These are phyloP conservation scores for Odontesthes bonariensis DNA, from an alignment of 2,113 vertebrate genomes.

Conservation along the genomic window DNA sequence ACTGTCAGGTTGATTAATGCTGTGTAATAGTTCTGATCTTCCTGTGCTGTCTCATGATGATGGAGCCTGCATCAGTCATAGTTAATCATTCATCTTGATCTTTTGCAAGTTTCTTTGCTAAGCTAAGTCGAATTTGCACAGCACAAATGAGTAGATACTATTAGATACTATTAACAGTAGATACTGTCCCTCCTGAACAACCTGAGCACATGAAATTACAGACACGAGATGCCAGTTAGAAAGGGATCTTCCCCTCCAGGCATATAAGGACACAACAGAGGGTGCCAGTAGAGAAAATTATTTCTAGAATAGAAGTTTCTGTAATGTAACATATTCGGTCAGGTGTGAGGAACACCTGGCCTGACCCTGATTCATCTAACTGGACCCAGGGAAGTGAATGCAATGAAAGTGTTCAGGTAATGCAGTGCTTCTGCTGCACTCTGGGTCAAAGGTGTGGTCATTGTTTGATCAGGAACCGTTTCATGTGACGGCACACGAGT, in stretches of 20 bases:
- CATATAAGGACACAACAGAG: slow-evolving; percentile 4
- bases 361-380: neutral
- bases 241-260: slow-evolving; percentile 20
- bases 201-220: neutral
- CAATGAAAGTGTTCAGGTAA: too few species aligned
- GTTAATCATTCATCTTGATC: slow-evolving; percentile 32
- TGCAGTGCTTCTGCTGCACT: too few species aligned
- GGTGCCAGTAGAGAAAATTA: neutral
- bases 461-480: neutral
- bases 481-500: neutral
- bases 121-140: neutral
- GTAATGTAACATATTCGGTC: neutral
- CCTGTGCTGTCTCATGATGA: slow-evolving; percentile 6
- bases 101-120: slow-evolving; percentile 6
- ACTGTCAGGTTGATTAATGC: slow-evolving; percentile 35
- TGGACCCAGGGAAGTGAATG: neutral
- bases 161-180: neutral
- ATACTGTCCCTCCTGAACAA: neutral
- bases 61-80: neutral
- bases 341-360: neutral
- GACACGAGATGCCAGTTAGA: neutral
- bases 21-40: slow-evolving; percentile 17
- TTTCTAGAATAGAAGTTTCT: neutral
- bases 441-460: too few species aligned
- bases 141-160: neutral